A percentile compares a stretch with the other conserved stretches of the same genome.
phyloP scores from a whole-genome alignment of 2,888 invertebrate species.

The Seladonia tumulorum region DNA sequence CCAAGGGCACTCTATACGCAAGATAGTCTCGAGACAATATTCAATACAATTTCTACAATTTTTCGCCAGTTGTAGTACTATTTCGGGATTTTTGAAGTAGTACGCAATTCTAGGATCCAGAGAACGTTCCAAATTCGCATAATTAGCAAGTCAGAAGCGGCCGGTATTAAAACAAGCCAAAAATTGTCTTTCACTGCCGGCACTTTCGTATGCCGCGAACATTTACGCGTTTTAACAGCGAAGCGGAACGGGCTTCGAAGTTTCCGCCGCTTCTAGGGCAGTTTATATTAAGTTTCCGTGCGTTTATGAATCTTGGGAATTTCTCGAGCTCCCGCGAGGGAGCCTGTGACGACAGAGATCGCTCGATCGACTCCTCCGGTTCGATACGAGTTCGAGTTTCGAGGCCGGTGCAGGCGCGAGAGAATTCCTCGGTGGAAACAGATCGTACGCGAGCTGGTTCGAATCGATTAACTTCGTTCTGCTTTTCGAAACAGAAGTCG shows the following conservation, averaged over 20 bases:
- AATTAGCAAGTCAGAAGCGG: not conserved
- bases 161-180: not conserved
- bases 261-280: slow-evolving; percentile 1
- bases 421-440: not conserved
- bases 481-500: too few relatives aligned
- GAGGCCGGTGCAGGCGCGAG: not conserved
- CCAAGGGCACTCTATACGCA: not conserved
- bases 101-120: not conserved
- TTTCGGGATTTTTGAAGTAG: not conserved
- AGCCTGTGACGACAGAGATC: not conserved
- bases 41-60: not conserved
- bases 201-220: not conserved
- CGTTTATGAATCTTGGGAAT: slow-evolving; percentile 14
- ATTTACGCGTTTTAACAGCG: not conserved
- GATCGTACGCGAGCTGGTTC: not conserved
- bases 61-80: not conserved
- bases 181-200: not conserved
- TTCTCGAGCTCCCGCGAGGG: not conserved
- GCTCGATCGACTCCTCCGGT: slow-evolving; percentile 1
- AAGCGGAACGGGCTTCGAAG: not conserved
- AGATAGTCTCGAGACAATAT: not conserved
- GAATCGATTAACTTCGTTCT: not conserved
- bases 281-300: slow-evolving; percentile 3
- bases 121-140: not conserved
- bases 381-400: not conserved